phyloP scores from a whole-genome alignment of 2,113 vertebrate genomes.

The Hydropotes inermis region DNA sequence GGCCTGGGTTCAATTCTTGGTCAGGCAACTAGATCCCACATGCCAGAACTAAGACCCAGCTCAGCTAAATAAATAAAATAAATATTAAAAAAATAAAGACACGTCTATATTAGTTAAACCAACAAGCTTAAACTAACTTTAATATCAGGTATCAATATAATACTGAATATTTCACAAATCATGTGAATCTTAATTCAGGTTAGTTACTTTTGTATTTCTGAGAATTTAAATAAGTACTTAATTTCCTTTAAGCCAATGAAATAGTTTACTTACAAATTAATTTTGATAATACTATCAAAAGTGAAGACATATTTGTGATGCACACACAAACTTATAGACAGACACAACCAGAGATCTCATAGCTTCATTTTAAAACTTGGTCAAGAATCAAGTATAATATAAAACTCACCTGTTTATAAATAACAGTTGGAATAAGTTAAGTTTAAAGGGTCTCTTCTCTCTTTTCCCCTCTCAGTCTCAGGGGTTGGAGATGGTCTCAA shows the following conservation, averaged over 20 bases:
- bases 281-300: neutral
- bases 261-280: neutral
- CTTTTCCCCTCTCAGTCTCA: neutral
- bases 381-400: neutral
- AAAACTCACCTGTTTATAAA: neutral
- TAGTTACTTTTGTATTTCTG: neutral
- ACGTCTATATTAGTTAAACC: neutral
- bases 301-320: neutral
- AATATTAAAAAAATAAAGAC: neutral
- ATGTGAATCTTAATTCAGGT: neutral
- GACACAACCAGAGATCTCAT: neutral
- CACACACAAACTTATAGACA: neutral
- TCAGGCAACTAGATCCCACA: neutral
- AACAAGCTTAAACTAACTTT: neutral
- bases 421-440: neutral
- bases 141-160: neutral
- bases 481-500: neutral
- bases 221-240: neutral
- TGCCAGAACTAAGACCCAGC: neutral
- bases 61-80: neutral
- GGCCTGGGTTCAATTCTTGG: neutral
- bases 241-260: neutral
- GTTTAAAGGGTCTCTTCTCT: neutral
- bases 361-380: neutral
- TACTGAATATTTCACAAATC: neutral